Conservation (phyloP, 2,113 vertebrate species). For the Lophotis ruficrista region DNA sequence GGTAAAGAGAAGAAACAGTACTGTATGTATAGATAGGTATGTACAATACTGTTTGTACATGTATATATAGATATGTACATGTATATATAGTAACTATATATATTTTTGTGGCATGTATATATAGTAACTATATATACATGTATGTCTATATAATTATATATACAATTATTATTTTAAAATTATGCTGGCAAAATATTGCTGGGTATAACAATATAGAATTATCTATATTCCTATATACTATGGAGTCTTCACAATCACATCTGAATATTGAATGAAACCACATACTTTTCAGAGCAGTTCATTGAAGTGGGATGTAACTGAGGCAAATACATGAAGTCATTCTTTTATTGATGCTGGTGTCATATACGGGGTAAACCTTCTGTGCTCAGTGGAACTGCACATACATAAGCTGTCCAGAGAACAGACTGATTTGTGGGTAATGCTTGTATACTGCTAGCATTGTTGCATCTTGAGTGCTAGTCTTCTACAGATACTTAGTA, state of each 20-base stretch:
- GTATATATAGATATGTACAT: not conserved
- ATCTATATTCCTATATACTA: not conserved
- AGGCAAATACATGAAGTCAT: not conserved
- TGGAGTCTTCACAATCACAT: not conserved
- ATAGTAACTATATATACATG: not conserved
- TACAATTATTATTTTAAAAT: not conserved
- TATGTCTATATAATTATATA: not conserved
- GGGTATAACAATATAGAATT: not conserved
- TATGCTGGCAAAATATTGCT: not conserved
- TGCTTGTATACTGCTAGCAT: not conserved
- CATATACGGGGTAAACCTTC: not conserved
- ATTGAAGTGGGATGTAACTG: not conserved
- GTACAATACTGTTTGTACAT: too few species aligned
- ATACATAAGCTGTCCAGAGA: not conserved
- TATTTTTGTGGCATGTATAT: not conserved
- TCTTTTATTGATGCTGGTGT: not conserved
- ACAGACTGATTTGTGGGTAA: constrained; percentile 13
- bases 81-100: not conserved
- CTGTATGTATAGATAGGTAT: not conserved
- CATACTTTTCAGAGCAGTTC: not conserved
- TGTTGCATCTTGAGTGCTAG: not conserved
- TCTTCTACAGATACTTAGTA: constrained; percentile 3
- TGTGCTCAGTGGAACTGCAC: not conserved
- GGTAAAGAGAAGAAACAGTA: not conserved
- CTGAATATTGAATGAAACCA: not conserved